Evolutionary conservation across 1,140 invertebrate genomes (phyloP).

Genomic region (Tribolium madens): DNA sequence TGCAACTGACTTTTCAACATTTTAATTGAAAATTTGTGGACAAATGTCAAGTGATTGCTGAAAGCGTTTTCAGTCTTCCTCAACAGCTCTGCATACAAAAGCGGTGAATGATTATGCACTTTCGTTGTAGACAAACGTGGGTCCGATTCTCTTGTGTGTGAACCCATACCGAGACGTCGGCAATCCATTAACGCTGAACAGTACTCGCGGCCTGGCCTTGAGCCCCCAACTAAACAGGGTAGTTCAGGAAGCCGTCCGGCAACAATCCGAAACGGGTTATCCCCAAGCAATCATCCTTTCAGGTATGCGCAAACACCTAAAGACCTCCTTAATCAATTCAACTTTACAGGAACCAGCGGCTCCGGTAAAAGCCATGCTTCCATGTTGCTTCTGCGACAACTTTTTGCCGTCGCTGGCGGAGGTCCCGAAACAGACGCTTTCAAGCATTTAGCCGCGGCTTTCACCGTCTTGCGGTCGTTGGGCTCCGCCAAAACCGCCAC

Average conservation of each 20-base stretch:
- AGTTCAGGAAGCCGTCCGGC: conserved; percentile 91
- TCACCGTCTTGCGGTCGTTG: conserved; percentile 91
- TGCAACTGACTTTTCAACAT: not conserved
- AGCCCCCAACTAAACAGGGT: conserved; percentile 84
- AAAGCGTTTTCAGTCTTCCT: not conserved
- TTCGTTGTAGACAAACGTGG: conserved; percentile 87
- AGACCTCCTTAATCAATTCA: conserved; percentile 28
- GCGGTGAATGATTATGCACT: conserved; percentile 7
- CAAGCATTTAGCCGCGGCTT: conserved; percentile 93
- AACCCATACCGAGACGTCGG: conserved; percentile 90
- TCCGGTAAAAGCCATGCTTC: conserved; percentile 96
- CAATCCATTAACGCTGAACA: conserved; percentile 88
- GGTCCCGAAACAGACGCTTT: conserved; percentile 96
- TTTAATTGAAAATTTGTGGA: not conserved
- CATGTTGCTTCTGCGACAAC: conserved; percentile 88
- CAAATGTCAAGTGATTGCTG: not conserved
- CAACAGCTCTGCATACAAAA: not conserved
- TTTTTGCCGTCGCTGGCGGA: conserved; percentile 93
- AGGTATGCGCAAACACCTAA: conserved; percentile 69
- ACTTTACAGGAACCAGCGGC: conserved; percentile 82
- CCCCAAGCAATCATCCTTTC: conserved; percentile 94
- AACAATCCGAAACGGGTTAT: conserved; percentile 93
- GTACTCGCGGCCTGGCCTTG: conserved; percentile 78
- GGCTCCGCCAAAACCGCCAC: conserved; percentile 90
- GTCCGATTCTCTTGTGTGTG: conserved; percentile 88